Conservation (phyloP, 2,113 vertebrate genomes). For the Beaufortia kweichowensis region DNA sequence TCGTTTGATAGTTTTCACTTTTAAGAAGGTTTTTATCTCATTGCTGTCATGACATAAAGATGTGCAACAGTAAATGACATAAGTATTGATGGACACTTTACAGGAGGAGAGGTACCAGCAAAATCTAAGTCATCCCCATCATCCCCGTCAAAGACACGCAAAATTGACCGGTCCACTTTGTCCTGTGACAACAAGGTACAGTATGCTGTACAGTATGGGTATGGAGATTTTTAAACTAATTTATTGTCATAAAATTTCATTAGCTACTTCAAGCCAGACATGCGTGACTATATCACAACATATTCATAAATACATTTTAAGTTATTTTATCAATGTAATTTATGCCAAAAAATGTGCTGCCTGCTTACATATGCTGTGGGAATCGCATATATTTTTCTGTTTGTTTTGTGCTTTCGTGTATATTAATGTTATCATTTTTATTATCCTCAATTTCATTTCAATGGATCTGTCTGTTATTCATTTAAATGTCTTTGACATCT, state of each 20-base stretch:
- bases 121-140: slow-evolving; percentile 79
- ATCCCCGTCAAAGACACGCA: slow-evolving; percentile 75
- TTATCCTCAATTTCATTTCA: slow-evolving; percentile 13
- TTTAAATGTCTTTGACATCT: slow-evolving; percentile 1
- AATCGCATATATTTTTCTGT: background rate
- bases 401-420: background rate
- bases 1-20: background rate
- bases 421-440: background rate
- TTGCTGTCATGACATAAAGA: background rate
- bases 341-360: too few species aligned
- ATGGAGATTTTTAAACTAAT: too few species aligned
- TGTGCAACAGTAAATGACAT: too few species aligned
- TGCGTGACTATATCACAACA: too few species aligned
- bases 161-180: slow-evolving; percentile 73
- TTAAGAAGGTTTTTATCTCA: background rate
- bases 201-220: background rate
- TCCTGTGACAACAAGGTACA: slow-evolving; percentile 77
- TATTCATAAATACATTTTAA: too few species aligned
- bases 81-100: slow-evolving; percentile 28
- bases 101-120: slow-evolving; percentile 64
- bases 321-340: too few species aligned
- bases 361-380: too few species aligned
- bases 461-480: slow-evolving; percentile 19
- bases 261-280: too few species aligned
- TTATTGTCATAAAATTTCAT: too few species aligned